A percentile compares a stretch with the other conserved stretches of the same genome.
Evolutionary conservation across 2,113 vertebrate species (phyloP).

Genomic region (Clarias magur): DNA sequence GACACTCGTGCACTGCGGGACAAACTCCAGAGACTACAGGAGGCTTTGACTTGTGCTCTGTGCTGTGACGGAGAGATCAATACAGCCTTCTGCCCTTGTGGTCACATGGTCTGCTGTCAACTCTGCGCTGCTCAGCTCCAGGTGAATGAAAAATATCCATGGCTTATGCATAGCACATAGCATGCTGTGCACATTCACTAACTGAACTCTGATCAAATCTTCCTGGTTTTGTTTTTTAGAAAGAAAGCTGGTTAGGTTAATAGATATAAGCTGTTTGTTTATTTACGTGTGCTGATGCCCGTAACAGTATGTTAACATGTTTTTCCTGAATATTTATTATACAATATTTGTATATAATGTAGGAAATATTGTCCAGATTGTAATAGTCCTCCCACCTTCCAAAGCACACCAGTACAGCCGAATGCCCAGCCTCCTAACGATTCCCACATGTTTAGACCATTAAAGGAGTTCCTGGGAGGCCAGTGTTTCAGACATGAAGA

Average conservation of each 20-base stretch:
- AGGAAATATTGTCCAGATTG: no score
- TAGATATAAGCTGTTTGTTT: background rate
- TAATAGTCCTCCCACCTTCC: no score
- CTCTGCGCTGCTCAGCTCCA: slow-evolving; percentile 87
- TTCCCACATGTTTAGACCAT: no score
- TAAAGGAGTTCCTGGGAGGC: no score
- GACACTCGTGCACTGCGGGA: slow-evolving; percentile 79
- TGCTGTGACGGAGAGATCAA: slow-evolving; percentile 95
- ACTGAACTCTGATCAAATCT: background rate
- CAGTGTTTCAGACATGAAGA: no score
- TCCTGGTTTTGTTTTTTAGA: background rate
- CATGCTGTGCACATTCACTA: background rate
- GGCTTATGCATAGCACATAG: background rate
- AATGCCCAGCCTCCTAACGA: no score
- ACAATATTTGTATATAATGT: no score
- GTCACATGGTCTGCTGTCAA: slow-evolving; percentile 96
- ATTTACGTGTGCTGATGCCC: background rate
- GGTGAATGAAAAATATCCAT: slow-evolving; percentile 68
- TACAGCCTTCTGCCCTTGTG: slow-evolving; percentile 93
- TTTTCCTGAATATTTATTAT: background rate
- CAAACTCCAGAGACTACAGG: slow-evolving; percentile 86
- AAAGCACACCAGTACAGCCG: no score
- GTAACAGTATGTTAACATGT: background rate
- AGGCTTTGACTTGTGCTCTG: slow-evolving; percentile 92
- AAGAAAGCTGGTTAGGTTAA: background rate